Evolutionary conservation across 1,140 invertebrate genomes (phyloP).

Genomic region (Drosophila triauraria): DNA sequence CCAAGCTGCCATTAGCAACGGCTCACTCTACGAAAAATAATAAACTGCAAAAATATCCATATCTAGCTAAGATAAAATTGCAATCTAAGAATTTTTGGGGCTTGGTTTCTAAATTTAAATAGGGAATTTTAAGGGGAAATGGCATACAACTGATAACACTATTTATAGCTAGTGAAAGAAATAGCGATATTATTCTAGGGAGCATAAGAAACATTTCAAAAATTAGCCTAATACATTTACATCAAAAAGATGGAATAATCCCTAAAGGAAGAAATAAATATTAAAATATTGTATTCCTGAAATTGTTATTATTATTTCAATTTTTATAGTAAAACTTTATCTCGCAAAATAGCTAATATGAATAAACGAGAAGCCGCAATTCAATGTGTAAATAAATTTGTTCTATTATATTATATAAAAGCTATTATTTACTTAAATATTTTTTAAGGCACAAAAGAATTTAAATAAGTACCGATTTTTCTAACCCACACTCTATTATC

Average conservation of each 20-base stretch:
- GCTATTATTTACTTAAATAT: background rate
- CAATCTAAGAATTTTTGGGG: background rate
- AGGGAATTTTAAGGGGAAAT: background rate
- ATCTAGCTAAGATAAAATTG: background rate
- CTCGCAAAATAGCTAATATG: too few relatives aligned
- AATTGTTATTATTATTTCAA: background rate
- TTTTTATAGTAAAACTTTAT: too few relatives aligned
- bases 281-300: too few relatives aligned
- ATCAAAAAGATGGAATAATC: background rate
- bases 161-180: background rate
- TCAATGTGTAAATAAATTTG: background rate
- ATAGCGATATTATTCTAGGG: too few relatives aligned
- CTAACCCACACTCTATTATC: background rate
- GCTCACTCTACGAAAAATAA: constrained; percentile 21
- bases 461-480: background rate
- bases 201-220: too few relatives aligned
- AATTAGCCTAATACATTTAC: background rate
- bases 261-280: too few relatives aligned
- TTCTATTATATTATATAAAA: background rate
- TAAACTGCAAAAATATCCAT: constrained; percentile 1
- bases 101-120: background rate
- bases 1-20: constrained; percentile 51
- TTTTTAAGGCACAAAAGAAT: too few relatives aligned
- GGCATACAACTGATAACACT: too few relatives aligned
- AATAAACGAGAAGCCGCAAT: too few relatives aligned